Base-by-base conservation (phyloP, 2,113 vertebrate genomes). In the Varanus salvator region DNA sequence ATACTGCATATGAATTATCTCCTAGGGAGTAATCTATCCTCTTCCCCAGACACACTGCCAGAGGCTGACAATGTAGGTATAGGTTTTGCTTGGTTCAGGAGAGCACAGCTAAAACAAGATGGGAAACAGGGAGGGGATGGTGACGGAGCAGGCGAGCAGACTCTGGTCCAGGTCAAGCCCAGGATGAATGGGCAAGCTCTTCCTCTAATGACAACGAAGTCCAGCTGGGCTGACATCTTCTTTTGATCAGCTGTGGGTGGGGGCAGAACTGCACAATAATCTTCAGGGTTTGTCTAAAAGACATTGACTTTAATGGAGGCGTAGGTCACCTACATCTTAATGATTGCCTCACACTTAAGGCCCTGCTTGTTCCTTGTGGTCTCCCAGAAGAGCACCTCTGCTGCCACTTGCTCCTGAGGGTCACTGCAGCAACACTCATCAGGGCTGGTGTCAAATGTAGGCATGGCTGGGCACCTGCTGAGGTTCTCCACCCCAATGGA, bases 1-100 rank as follows among this genome's bases (percentile, higher is more conserved):
- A 85, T 85, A 48, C 29, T 84, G 29, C 31, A 69, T 31, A n/a
- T 71, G 83, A 85, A 69, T 85, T 44, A 71, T 19, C 66, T 85
- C 66, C 38, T 71, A 31, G 4, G 78, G 75, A 77, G 19, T 14
- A 85, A 31, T 50, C 44, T 69, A 34, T 25, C 57, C 34, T 48
- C 81, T 52, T 85, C 25, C 15, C 34, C 57, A 64, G 64, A 82
- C 57, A 64, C 21, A 64, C 34, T 84, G 83, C 83, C 66, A 52
- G 38, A 71, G 66, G 44, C 44, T 85, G 66, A 68, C 57, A 64
- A 64, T 57, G 66, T 38, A 83, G 25, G n/a, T 60, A 54, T 83
- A 66, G 8, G 21, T 66, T 66, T 83, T 64, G 54, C 38, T 29
- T 57, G 54, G 31, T 83, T 83, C 34, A 83, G 66, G 66, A 21